Percentiles rank a stretch among this genome's conserved stretches.
Evolutionary conservation across 35 echinoderm and acorn worm species (phyloP).

Genomic region (Apostichopus parvimensis): DNA sequence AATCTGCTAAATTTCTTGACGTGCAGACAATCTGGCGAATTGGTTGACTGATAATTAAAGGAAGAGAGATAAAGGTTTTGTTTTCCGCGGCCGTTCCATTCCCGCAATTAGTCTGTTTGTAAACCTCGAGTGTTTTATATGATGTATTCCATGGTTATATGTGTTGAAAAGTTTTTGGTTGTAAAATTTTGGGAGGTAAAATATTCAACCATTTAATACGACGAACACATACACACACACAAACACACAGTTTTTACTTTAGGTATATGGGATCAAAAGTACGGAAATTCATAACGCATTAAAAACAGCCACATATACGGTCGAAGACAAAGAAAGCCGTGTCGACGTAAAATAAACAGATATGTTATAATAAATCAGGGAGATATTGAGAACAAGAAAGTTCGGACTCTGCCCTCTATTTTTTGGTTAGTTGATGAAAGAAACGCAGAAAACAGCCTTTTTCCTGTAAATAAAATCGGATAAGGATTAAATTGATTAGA

Average conservation of each 20-base stretch:
- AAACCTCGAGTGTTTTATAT: neutral
- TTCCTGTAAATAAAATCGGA: neutral
- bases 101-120: neutral
- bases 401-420: neutral
- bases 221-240: too few species aligned
- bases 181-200: too few species aligned
- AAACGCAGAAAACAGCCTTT: neutral
- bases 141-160: too few species aligned
- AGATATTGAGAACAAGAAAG: neutral
- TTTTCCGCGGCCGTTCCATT: neutral
- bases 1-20: neutral
- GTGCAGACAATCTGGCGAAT: neutral
- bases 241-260: too few species aligned
- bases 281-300: too few species aligned
- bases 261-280: too few species aligned
- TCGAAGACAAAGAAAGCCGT: neutral
- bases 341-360: constrained; percentile 2
- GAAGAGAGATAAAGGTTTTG: neutral
- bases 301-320: too few species aligned
- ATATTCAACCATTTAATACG: too few species aligned
- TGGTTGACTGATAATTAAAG: neutral
- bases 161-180: too few species aligned
- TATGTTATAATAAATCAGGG: neutral
- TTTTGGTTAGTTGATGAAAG: neutral
- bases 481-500: neutral